A percentile compares a stretch with the other conserved stretches of the same genome.
These are phyloP conservation scores for Pelosia muscerda DNA, from an alignment of 2,888 invertebrate genomes.

Conservation along the genomic window DNA sequence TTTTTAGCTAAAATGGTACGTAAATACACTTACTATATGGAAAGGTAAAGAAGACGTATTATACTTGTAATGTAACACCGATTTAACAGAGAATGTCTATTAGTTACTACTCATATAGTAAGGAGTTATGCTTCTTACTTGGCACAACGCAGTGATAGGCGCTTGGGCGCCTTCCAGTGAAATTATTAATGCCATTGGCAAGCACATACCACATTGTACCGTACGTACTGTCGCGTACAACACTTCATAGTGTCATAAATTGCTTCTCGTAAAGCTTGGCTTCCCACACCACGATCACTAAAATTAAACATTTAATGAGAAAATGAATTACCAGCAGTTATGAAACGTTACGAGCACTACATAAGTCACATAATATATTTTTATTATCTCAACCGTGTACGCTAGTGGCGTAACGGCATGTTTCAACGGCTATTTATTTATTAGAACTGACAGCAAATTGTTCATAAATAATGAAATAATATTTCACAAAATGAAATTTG, in stretches of 20 bases:
- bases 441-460: conserved; percentile 71
- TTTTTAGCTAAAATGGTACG: too few relatives aligned
- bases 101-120: background rate
- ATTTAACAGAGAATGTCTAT: background rate
- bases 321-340: conserved; percentile 72
- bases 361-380: conserved; percentile 64
- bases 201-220: conserved; percentile 48
- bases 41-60: too few relatives aligned
- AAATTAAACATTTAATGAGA: conserved; percentile 78
- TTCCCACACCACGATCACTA: conserved; percentile 63
- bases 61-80: background rate
- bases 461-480: conserved; percentile 67
- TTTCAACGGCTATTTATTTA: conserved; percentile 68
- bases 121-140: conserved; percentile 40
- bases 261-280: conserved; percentile 61
- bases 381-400: conserved; percentile 66
- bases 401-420: conserved; percentile 46
- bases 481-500: conserved; percentile 65
- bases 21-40: too few relatives aligned
- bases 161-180: conserved; percentile 62
- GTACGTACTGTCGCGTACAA: conserved; percentile 60
- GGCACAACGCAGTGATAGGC: conserved; percentile 46
- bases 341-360: conserved; percentile 66
- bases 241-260: conserved; percentile 71
- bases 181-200: conserved; percentile 62